Evolutionary conservation across 2,797 vertebrate species (phyloP), one percentile per base, ranked within the genome.

Genomic region (Gymnodraco acuticeps): DNA sequence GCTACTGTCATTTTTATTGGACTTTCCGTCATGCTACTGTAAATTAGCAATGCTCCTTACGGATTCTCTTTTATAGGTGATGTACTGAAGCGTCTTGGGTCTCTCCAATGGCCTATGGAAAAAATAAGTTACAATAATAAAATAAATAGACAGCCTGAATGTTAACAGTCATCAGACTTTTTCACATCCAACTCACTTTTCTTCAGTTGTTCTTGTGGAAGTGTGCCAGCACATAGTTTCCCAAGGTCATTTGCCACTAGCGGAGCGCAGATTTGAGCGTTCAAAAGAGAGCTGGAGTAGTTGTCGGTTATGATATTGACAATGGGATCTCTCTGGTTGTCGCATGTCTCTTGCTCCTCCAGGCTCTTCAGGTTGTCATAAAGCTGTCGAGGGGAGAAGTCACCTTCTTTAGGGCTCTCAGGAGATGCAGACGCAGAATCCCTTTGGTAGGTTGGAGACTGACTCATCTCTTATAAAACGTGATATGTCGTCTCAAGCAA

Each of bases 231-330:
- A 48, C 68, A 61, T 68, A 73, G 71, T 77, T 88, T 83, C 60
- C 73, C 87, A 93, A 94, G 91, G 91, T 93, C 89, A 89, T 89
- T 84, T 78, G 76, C 82, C 48, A 77, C 80, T 42, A 43, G 87
- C 19, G 59, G 75, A 82, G 79, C 82, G 55, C 65, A 76, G 70
- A 83, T 85, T 66, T 84, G 53, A 78, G 45, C n/a, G 17, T 82
- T 89, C 67, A 84, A 88, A 89, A 62, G 75, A 50, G 80, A 85
- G 61, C 71, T 15, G 78, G 56, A 73, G 82, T 50, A 65, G 73
- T 82, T 85, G 83, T 90, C 83, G 45, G 84, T 77, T 80, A 60
- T 45, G 67, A 80, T 87, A 85, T 89, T 88, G 88, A 89, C 90
- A 90, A 82, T 65, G 64, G 86, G 79, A 79, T 87, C 80, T 85